Evolutionary conservation across 2,888 invertebrate species (phyloP).

Genomic region (Trichopoda pennipes): DNA sequence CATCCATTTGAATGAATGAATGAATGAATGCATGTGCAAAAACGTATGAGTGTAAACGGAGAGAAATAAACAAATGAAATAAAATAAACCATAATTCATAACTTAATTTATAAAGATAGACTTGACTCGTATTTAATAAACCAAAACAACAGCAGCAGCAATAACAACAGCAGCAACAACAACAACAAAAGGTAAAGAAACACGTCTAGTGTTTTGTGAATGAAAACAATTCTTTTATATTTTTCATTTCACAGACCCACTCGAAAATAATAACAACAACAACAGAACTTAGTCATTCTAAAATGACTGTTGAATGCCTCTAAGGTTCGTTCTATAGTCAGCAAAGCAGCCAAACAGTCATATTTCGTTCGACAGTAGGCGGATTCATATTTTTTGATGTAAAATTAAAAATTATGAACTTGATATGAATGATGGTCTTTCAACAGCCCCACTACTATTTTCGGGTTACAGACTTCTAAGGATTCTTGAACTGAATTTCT

Average conservation of each 20-base stretch:
- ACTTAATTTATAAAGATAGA: constrained; percentile 62
- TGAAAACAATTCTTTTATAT: constrained; percentile 56
- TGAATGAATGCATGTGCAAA: constrained; percentile 9
- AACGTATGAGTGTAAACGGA: neutral
- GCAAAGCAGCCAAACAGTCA: constrained; percentile 30
- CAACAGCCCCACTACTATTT: too few relatives aligned
- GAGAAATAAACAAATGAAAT: constrained; percentile 25
- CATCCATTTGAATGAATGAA: neutral
- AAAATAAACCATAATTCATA: constrained; percentile 62
- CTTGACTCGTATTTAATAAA: constrained; percentile 49
- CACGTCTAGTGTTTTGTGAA: constrained; percentile 53
- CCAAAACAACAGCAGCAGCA: constrained; percentile 30
- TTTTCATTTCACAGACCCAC: constrained; percentile 58
- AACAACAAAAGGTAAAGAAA: constrained; percentile 58
- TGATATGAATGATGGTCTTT: too few relatives aligned
- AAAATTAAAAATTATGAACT: too few relatives aligned
- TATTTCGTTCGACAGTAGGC: constrained; percentile 30
- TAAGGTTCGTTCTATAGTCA: constrained; percentile 43
- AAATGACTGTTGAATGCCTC: constrained; percentile 64
- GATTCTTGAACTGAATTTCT: too few relatives aligned
- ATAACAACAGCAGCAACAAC: constrained; percentile 33
- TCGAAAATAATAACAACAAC: constrained; percentile 30
- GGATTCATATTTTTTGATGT: neutral
- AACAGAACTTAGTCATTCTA: constrained; percentile 40
- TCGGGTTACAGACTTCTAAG: too few relatives aligned